Conservation (phyloP, 2,113 vertebrate genomes). For the Poeciliopsis prolifica region DNA sequence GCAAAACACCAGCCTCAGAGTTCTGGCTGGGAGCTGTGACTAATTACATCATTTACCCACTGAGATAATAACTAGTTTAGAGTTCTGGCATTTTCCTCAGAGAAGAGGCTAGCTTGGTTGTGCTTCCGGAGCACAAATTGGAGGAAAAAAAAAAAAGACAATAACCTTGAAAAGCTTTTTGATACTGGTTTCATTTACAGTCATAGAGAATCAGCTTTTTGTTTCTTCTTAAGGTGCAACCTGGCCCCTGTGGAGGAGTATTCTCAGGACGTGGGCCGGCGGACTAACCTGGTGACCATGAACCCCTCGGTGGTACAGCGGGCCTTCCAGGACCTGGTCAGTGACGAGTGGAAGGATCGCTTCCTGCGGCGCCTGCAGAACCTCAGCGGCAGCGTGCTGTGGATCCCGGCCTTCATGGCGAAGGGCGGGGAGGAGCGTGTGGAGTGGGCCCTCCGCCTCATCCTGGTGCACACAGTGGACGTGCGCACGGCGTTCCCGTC, state of each 20-base stretch:
- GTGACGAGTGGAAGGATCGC: constrained; percentile 87
- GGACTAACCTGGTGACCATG: constrained; percentile 94
- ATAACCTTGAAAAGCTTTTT: neutral
- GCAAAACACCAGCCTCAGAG: neutral
- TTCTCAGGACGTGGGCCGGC: constrained; percentile 85
- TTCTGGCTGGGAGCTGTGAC: neutral
- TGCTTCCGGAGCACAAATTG: neutral
- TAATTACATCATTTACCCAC: neutral
- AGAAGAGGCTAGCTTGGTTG: neutral
- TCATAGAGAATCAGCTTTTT: neutral
- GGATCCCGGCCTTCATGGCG: constrained; percentile 98
- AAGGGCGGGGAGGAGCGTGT: constrained; percentile 93
- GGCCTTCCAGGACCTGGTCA: constrained; percentile 92
- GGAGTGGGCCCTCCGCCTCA: constrained; percentile 92
- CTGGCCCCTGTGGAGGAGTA: constrained; percentile 94
- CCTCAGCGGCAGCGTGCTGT: constrained; percentile 91
- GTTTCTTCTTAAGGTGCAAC: constrained; percentile 85
- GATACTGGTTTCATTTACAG: neutral
- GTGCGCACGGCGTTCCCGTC: constrained; percentile 95
- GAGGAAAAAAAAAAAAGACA: neutral
- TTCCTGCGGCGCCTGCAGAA: constrained; percentile 87
- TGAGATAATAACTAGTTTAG: neutral
- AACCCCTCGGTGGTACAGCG: constrained; percentile 96
- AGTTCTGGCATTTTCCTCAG: neutral
- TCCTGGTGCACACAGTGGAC: constrained; percentile 87